These are phyloP conservation scores for Ecdyonurus torrentis DNA, from an alignment of 2,888 invertebrate species.

Conservation along the genomic window DNA sequence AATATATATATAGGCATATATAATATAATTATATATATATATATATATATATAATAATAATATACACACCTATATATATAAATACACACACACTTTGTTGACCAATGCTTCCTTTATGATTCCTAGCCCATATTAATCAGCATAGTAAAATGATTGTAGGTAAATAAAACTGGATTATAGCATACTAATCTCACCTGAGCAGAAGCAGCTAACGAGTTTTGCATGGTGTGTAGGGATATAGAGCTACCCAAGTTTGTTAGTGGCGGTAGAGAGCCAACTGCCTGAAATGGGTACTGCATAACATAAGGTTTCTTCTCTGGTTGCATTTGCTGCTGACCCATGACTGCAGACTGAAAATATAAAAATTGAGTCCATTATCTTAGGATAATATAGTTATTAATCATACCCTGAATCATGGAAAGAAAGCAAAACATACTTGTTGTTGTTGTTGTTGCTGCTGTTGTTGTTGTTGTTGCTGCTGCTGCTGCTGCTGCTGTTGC, in stretches of 20 bases:
- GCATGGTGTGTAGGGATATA: neutral
- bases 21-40: no score
- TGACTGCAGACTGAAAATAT: neutral
- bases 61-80: no score
- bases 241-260: neutral
- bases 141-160: no score
- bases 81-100: no score
- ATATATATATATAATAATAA: no score
- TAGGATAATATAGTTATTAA: neutral
- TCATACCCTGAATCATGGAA: neutral
- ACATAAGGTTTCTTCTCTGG: neutral
- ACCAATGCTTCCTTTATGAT: no score
- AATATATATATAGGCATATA: no score
- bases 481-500: constrained; percentile 8
- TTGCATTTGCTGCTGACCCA: neutral
- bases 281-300: neutral
- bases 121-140: no score
- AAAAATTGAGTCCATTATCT: neutral
- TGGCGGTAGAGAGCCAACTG: neutral
- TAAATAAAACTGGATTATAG: neutral
- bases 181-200: neutral
- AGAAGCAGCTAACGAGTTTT: neutral
- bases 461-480: constrained; percentile 31
- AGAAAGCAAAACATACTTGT: neutral
- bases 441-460: neutral